A percentile compares a stretch with the other conserved stretches of the same genome.
Conservation (phyloP, 2,113 vertebrate genomes). For the Chauna torquata region DNA sequence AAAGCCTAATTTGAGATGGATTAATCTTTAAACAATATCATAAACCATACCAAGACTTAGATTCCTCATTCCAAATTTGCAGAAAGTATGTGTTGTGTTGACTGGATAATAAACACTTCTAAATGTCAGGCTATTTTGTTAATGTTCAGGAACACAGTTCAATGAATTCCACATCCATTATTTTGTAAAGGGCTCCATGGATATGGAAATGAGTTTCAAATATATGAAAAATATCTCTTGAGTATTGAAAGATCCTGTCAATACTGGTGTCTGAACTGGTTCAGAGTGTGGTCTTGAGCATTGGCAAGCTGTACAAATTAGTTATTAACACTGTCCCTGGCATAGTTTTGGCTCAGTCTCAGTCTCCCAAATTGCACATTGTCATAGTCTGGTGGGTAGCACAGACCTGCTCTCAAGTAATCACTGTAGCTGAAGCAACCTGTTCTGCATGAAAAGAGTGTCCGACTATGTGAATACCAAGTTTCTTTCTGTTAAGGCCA, state of each 20-base stretch:
- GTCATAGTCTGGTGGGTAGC: no score
- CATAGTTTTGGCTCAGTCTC: not conserved
- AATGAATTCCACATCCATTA: not conserved
- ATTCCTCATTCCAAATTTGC: not conserved
- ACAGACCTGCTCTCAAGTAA: not conserved
- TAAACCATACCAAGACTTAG: not conserved
- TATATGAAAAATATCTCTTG: not conserved
- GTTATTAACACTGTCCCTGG: not conserved
- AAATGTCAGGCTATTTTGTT: not conserved
- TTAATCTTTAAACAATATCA: not conserved
- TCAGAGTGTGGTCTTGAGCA: not conserved
- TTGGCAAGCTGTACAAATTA: not conserved
- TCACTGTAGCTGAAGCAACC: not conserved
- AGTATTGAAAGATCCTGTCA: not conserved
- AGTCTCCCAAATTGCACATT: not conserved
- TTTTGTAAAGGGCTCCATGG: not conserved
- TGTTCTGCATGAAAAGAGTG: not conserved
- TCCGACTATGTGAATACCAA: no score
- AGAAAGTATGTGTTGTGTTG: not conserved
- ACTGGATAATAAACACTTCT: not conserved
- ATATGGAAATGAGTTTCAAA: not conserved
- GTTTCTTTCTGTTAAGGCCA: not conserved
- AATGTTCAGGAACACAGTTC: not conserved
- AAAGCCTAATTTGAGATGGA: not conserved
- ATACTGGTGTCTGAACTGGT: not conserved